These are phyloP conservation scores for Phania funesta DNA, from an alignment of 2,888 invertebrate species.

Conservation along the genomic window DNA sequence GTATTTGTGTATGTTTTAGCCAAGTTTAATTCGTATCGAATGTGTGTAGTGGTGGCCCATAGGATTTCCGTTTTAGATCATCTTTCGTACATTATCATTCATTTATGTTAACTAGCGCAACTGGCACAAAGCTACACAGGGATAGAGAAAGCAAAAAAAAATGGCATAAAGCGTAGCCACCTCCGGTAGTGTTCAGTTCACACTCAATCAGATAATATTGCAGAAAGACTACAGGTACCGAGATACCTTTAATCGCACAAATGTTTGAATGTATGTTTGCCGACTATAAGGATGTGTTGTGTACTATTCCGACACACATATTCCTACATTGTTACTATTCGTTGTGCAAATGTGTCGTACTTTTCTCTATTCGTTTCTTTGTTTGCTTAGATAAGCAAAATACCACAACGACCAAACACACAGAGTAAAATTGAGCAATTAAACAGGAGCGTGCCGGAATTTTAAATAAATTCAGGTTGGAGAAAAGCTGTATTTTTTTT, in stretches of 20 bases:
- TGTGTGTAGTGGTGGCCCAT: constrained; percentile 72
- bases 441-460: constrained; percentile 52
- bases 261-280: constrained; percentile 3
- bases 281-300: constrained; percentile 13
- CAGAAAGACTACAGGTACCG: constrained; percentile 62
- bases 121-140: not conserved
- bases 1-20: not conserved
- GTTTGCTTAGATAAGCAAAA: constrained; percentile 64
- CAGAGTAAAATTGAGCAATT: constrained; percentile 46
- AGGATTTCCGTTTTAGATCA: constrained; percentile 79
- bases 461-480: not conserved
- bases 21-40: not conserved
- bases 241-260: not conserved
- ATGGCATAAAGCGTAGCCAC: constrained; percentile 69
- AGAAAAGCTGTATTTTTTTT: no score
- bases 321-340: constrained; percentile 29
- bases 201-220: constrained; percentile 80
- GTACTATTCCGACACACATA: constrained; percentile 5
- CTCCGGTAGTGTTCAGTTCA: constrained; percentile 73
- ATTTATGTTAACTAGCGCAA: constrained; percentile 25
- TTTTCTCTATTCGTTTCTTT: constrained; percentile 28
- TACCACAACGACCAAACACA: constrained; percentile 31
- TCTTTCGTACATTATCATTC: constrained; percentile 69
- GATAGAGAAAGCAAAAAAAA: not conserved
- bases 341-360: not conserved